Conservation (phyloP, 2,888 invertebrate species). For the Phytoseiulus persimilis region DNA sequence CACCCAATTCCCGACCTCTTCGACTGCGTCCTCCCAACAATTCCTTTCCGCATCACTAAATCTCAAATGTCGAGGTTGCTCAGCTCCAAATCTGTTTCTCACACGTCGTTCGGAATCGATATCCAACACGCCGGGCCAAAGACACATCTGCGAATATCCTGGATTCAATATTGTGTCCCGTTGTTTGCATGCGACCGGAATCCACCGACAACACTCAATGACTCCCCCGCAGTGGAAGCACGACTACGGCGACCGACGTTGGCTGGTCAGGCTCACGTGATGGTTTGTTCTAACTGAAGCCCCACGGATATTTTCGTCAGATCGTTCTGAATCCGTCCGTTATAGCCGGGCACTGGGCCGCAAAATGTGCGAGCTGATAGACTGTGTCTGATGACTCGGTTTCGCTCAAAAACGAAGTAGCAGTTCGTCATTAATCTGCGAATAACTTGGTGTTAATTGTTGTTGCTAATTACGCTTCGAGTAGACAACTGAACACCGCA, state of each 20-base stretch:
- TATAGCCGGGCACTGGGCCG: not conserved
- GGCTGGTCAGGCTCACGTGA: not conserved
- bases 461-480: no score
- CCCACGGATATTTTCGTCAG: not conserved
- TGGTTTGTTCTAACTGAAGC: not conserved
- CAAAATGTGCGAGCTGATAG: not conserved
- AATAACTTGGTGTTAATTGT: no score
- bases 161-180: not conserved
- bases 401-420: not conserved
- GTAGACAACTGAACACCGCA: not conserved
- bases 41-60: no score
- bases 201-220: not conserved
- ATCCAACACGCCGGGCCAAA: no score
- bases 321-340: not conserved
- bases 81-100: no score
- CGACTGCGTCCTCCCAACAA: no score
- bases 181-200: not conserved
- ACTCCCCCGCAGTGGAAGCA: not conserved
- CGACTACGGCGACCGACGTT: not conserved
- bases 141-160: not conserved
- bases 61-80: no score
- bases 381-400: not conserved
- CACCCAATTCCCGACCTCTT: no score
- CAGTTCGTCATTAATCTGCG: not conserved
- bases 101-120: no score